Evolutionary conservation across 2,797 vertebrate genomes (phyloP).

Genomic region (Poecilia picta): DNA sequence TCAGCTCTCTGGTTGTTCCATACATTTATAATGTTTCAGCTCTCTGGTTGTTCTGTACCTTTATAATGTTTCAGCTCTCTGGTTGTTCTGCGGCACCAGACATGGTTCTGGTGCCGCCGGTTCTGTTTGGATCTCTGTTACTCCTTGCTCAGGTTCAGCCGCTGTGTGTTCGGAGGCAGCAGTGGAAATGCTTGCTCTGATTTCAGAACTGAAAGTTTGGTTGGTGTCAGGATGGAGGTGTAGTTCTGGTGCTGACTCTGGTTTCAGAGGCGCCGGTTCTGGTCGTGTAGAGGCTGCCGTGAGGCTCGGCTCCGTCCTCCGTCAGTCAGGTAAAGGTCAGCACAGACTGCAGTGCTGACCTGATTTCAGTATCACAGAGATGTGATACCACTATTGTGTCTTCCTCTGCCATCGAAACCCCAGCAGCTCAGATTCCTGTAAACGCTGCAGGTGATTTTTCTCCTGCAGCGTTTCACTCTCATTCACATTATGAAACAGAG

Average conservation of each 20-base stretch:
- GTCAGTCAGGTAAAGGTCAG: slow-evolving; percentile 48
- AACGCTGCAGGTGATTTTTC: slow-evolving; percentile 70
- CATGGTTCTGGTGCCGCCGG: slow-evolving; percentile 31
- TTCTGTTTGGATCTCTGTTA: slow-evolving; percentile 64
- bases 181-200: slow-evolving; percentile 52
- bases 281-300: neutral
- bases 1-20: too few relatives aligned
- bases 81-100: slow-evolving; percentile 10
- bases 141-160: slow-evolving; percentile 33
- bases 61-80: too few relatives aligned
- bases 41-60: too few relatives aligned
- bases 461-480: slow-evolving; percentile 34
- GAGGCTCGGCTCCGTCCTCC: slow-evolving; percentile 9
- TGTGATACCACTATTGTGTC: slow-evolving; percentile 68
- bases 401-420: slow-evolving; percentile 67
- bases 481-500: slow-evolving; percentile 41
- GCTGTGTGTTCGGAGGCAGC: slow-evolving; percentile 19
- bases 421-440: slow-evolving; percentile 73
- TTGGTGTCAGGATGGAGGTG: slow-evolving; percentile 13
- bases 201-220: slow-evolving; percentile 44
- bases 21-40: too few relatives aligned
- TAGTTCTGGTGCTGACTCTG: slow-evolving; percentile 30
- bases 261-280: slow-evolving; percentile 16
- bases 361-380: slow-evolving; percentile 74
- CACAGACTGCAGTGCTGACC: slow-evolving; percentile 54